Base-by-base conservation (phyloP, 2,888 invertebrate species). In the Synergus umbraculus region DNA sequence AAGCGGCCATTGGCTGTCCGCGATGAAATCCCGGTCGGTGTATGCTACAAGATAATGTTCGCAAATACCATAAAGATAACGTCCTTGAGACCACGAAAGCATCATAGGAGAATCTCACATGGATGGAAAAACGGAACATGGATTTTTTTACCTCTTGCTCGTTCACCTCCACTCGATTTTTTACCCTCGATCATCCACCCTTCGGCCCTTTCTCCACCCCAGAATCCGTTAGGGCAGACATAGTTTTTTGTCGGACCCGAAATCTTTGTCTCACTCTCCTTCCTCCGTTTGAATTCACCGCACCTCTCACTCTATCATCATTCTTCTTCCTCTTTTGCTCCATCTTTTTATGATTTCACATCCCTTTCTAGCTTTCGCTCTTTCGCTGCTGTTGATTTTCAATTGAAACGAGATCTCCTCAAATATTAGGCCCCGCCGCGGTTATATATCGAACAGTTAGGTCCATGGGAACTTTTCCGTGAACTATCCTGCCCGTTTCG, bases 11-110 rank as follows among this genome's bases (percentile, higher is more conserved):
- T 73, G 73, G 73, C 73, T 73, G 73, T 66, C 79, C 81, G 79
- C 78, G 83, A 85, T 85, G 85, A 88, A 89, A 88, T 88, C 85
- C 85, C 86, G 81, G 86, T 83, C 83, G 82, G 86, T 89, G 87
- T 90, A 85, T 87, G 87, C 87, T 83, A 82, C 86, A 85, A 89
- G 92, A 92, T 92, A 92, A 89, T 89, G 86, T 86, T 87, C 84
- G 91, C 91, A 92, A 92, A 92, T 91, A 92, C 91, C 91, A 86
- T 92, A 92, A 92, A 92, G 91, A 91, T 91, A 91, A 90, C 88
- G 83, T 78, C 73, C 82, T 81, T 82, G 81, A 77, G 83, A 77
- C 79, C 80, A 77, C 80, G 79, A 76, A 73, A 49, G 73, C 73
- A 73, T 73, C 49, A 73, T 73, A 73, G 73, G 54, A 73, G 76